These are phyloP conservation scores for Thermophis baileyi DNA, from an alignment of 2,113 vertebrate species.

Conservation along the genomic window DNA sequence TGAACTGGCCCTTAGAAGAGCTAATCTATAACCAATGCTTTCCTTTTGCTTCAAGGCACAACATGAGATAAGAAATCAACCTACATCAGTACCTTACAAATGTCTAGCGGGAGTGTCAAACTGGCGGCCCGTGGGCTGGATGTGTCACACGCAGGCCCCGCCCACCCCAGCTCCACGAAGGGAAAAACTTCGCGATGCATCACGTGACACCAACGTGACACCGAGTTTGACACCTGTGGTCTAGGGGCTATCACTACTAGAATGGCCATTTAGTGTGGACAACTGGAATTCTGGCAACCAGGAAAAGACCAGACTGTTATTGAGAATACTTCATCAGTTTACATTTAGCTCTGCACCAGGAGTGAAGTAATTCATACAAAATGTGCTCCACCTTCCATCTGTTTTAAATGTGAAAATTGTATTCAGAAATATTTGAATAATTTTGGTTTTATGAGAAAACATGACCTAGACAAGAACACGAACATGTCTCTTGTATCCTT, in stretches of 20 bases:
- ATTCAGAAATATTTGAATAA: neutral
- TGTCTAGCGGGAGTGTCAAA: neutral
- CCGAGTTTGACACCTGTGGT: too few species aligned
- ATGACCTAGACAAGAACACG: neutral
- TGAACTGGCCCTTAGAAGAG: neutral
- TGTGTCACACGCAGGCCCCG: too few species aligned
- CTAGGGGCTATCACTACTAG: neutral
- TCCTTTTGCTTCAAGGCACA: neutral
- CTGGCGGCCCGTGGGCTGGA: too few species aligned
- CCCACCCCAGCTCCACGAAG: too few species aligned
- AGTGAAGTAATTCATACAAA: neutral
- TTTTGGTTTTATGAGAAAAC: neutral
- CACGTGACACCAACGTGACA: too few species aligned
- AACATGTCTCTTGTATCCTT: neutral
- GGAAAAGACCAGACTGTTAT: neutral
- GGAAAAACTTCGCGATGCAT: too few species aligned
- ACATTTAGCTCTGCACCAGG: neutral
- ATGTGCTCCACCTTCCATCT: neutral
- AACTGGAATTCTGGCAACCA: neutral
- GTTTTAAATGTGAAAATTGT: neutral
- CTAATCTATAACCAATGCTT: fast-evolving
- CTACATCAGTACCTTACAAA: neutral
- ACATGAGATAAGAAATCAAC: neutral
- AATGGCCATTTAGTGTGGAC: neutral
- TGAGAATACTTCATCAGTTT: neutral